Evolutionary conservation across 2,888 invertebrate genomes (phyloP), one percentile per base, ranked within the genome.

Genomic region (Subacronicta megacephala): DNA sequence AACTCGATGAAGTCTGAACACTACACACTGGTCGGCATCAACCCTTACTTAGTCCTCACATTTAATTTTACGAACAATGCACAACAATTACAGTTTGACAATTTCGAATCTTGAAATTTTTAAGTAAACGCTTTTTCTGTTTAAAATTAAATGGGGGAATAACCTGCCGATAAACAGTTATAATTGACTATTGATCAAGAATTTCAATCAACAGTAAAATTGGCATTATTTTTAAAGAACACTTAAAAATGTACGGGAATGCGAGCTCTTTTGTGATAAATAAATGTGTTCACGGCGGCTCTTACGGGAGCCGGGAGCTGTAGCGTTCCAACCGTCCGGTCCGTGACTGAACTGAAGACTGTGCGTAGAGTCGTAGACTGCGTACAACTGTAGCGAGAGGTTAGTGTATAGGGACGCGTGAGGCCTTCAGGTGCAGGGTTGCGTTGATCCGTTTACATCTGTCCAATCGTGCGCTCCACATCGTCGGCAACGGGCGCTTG

Each of bases 381-480:
- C n/a, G 31, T 31, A n/a, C 31, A 5, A 31, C 31, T 23, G 29
- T 35, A 36, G 20, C n/a, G 23, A 42, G 9, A 37, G 5, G 10
- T 7, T n/a, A 3, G 12, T 13, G 13, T 23, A 31, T n/a, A 29
- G 23, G 37, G 18, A 5, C 29, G 20, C 29, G 31, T 13, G n/a
- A 6, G 37, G 26, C 43, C 53, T 46, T 16, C 18, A 46, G 42
- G 23, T 17, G 20, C 45, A 42, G 53, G 53, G 33, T 33, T 37
- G 40, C 61, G 20, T 13, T 41, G 38, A 52, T 58, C 43, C 36
- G 36, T 58, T 63, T 62, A 51, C 7, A 40, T 31, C 6, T 16
- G 7, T 49, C n/a, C 12, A 40, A 29, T 18, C 18, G 10, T 7
- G n/a, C 29, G 20, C 26, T 38, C 45, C 35, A 20, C 23, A 47